Evolutionary conservation across 1,140 invertebrate genomes (phyloP).

Genomic region (Drosophila bocki): DNA sequence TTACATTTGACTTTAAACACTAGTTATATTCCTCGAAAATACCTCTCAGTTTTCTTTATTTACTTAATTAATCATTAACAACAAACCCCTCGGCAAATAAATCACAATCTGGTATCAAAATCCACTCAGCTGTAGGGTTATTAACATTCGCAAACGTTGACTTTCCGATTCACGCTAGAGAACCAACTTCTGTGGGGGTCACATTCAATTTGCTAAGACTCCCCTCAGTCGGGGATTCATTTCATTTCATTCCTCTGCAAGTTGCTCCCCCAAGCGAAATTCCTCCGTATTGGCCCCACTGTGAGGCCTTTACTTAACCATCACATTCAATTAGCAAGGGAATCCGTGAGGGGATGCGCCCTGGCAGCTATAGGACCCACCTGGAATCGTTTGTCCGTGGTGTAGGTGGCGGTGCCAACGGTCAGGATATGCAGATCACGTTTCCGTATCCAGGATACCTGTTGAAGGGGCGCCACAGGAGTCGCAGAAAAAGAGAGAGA

Average conservation of each 20-base stretch:
- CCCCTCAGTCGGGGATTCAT: neutral
- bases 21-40: neutral
- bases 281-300: neutral
- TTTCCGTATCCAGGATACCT: constrained; percentile 92
- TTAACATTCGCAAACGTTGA: constrained; percentile 8
- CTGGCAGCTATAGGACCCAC: constrained; percentile 69
- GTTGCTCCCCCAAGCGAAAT: neutral
- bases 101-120: neutral
- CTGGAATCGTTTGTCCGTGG: constrained; percentile 90
- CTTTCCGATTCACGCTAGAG: neutral
- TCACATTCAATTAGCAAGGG: constrained; percentile 40
- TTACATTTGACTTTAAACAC: neutral
- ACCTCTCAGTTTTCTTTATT: neutral
- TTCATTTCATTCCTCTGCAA: neutral
- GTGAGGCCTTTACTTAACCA: constrained; percentile 16
- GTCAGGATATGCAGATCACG: constrained; percentile 91
- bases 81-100: neutral
- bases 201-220: constrained; percentile 10
- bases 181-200: neutral
- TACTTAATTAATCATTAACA: neutral
- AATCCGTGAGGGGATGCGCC: neutral
- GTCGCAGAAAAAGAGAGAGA: neutral
- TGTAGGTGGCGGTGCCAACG: constrained; percentile 90
- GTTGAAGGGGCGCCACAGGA: constrained; percentile 13
- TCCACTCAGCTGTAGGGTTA: neutral